These are phyloP conservation scores for Oreochromis tanganicae DNA, from an alignment of 2,113 vertebrate genomes.

Conservation along the genomic window DNA sequence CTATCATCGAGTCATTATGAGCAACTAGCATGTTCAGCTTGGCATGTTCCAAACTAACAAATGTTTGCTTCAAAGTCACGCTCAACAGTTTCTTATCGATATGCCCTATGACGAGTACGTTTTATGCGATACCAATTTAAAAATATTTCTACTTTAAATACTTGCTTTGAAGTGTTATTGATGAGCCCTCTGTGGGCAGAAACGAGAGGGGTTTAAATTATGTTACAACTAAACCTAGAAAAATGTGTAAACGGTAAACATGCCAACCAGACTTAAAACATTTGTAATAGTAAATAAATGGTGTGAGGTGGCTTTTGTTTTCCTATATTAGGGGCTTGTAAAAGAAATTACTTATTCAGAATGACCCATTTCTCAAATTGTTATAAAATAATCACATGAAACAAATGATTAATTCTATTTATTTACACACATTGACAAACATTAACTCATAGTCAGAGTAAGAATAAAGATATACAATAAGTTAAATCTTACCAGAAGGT, in stretches of 20 bases:
- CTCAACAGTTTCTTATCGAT: neutral
- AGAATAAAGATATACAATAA: neutral
- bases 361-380: neutral
- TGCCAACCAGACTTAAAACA: neutral
- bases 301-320: neutral
- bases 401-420: neutral
- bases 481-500: neutral
- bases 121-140: fast-evolving
- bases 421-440: neutral
- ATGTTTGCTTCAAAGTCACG: neutral
- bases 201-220: neutral
- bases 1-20: neutral
- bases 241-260: neutral
- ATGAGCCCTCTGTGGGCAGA: fast-evolving
- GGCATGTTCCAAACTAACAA: neutral
- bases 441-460: neutral
- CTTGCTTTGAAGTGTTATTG: neutral
- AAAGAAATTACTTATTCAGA: neutral
- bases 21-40: neutral
- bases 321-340: neutral
- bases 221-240: neutral
- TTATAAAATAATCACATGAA: neutral
- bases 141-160: neutral
- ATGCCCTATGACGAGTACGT: neutral
- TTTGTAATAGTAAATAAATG: neutral